Conservation (phyloP, 2,113 vertebrate genomes). For the Puma concolor region DNA sequence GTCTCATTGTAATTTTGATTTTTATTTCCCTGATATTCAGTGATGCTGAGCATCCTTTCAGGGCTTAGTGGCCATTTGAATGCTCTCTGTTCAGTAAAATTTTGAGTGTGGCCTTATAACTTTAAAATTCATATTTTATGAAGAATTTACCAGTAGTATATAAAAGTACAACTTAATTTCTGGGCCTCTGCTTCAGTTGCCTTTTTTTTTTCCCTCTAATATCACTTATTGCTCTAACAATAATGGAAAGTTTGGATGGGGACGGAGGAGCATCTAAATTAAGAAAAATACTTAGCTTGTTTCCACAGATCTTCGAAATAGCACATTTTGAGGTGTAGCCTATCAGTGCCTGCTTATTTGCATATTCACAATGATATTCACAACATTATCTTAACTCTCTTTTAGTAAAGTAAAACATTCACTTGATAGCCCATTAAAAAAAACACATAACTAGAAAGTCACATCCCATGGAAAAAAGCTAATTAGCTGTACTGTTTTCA, state of each 20-base stretch:
- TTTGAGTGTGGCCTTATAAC: background rate
- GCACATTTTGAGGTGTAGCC: constrained; percentile 54
- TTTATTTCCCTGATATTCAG: background rate
- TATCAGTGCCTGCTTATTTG: background rate
- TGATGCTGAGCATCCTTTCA: background rate
- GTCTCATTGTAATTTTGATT: background rate
- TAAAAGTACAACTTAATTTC: background rate
- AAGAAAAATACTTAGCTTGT: background rate
- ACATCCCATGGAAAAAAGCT: constrained; percentile 59
- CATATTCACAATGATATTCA: constrained; percentile 5
- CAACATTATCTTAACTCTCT: constrained; percentile 35
- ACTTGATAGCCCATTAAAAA: constrained; percentile 63
- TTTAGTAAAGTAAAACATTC: constrained; percentile 54
- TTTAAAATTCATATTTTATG: background rate
- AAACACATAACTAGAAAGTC: constrained; percentile 54
- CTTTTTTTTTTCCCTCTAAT: background rate
- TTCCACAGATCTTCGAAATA: background rate
- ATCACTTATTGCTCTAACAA: background rate
- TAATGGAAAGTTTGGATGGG: constrained; percentile 17
- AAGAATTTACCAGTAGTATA: background rate
- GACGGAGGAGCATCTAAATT: background rate
- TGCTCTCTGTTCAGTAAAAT: background rate
- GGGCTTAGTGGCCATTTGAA: background rate
- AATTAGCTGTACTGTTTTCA: constrained; percentile 70
- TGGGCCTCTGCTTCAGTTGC: background rate